phyloP scores from a whole-genome alignment of 2,797 vertebrate species.

The Pyrrhura leucotis region DNA sequence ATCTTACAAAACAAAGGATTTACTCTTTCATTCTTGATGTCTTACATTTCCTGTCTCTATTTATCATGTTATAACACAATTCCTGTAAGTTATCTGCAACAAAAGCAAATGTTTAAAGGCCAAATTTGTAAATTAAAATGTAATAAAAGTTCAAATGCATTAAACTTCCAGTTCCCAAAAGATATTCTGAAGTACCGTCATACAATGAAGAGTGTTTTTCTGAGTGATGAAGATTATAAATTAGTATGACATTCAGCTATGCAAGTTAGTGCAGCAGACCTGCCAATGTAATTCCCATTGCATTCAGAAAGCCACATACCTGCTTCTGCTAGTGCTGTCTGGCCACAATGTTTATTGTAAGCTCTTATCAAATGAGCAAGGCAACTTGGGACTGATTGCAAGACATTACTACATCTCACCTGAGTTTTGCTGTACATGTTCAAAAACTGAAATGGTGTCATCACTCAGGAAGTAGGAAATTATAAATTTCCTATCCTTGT shows the following conservation, averaged over 20 bases:
- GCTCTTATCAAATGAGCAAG: not conserved
- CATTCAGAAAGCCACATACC: not conserved
- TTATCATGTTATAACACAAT: not conserved
- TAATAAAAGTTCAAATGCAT: not conserved
- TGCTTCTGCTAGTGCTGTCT: not conserved
- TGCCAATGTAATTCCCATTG: not conserved
- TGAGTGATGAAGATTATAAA: not conserved
- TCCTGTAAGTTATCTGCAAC: not conserved
- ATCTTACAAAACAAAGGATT: not conserved
- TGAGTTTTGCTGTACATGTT: slow-evolving; percentile 83
- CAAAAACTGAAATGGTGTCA: slow-evolving; percentile 88
- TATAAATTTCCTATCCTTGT: slow-evolving; percentile 83
- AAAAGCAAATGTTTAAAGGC: not conserved
- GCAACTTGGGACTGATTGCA: not conserved
- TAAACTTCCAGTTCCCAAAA: not conserved
- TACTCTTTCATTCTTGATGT: not conserved
- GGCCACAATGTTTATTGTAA: not conserved
- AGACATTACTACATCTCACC: slow-evolving; percentile 73
- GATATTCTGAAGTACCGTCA: not conserved
- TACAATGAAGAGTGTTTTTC: not conserved
- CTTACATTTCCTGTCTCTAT: not conserved
- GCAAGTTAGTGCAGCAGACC: not conserved
- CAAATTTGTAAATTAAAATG: slow-evolving; percentile 40
- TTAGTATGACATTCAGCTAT: not conserved
- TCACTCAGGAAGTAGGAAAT: slow-evolving; percentile 88